phyloP scores from a whole-genome alignment of 2,888 invertebrate species.

The Sinelater perroti region DNA sequence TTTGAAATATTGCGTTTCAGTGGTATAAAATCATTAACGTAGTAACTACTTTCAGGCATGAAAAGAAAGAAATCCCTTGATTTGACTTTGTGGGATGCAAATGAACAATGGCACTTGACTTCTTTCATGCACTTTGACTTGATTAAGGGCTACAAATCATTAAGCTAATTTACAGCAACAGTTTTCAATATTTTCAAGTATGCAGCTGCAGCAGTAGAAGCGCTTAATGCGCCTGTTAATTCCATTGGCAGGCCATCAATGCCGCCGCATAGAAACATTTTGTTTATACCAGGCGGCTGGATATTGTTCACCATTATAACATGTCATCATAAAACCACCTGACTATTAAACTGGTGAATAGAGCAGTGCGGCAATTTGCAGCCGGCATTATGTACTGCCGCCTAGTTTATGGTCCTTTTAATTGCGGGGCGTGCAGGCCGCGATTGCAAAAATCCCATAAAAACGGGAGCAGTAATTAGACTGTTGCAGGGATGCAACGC shows the following conservation, averaged over 20 bases:
- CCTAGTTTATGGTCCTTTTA: conserved; percentile 27
- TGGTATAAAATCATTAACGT: too few relatives aligned
- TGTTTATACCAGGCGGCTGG: conserved; percentile 7
- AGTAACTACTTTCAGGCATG: too few relatives aligned
- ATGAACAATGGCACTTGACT: too few relatives aligned
- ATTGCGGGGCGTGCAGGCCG: conserved; percentile 24
- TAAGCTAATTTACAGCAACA: too few relatives aligned
- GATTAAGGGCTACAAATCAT: too few relatives aligned
- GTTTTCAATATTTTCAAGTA: too few relatives aligned
- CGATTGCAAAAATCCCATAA: conserved; percentile 19
- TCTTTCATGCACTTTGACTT: too few relatives aligned
- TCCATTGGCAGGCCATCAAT: conserved; percentile 14
- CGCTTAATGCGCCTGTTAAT: too few relatives aligned
- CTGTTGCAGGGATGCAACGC: not conserved
- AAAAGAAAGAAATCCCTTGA: too few relatives aligned
- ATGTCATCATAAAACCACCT: conserved; percentile 18
- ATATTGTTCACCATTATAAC: conserved; percentile 22
- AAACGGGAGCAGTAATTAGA: conserved; percentile 27
- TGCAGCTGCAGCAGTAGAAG: too few relatives aligned
- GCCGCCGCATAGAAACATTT: conserved; percentile 17
- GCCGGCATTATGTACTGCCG: conserved; percentile 20
- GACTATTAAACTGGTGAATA: conserved; percentile 17
- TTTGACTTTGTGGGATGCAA: too few relatives aligned
- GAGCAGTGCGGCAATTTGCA: conserved; percentile 21
- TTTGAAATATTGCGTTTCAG: too few relatives aligned